Evolutionary conservation across 2,797 vertebrate species (phyloP), one percentile per base, ranked within the genome.

Genomic region (Anguilla obscura): DNA sequence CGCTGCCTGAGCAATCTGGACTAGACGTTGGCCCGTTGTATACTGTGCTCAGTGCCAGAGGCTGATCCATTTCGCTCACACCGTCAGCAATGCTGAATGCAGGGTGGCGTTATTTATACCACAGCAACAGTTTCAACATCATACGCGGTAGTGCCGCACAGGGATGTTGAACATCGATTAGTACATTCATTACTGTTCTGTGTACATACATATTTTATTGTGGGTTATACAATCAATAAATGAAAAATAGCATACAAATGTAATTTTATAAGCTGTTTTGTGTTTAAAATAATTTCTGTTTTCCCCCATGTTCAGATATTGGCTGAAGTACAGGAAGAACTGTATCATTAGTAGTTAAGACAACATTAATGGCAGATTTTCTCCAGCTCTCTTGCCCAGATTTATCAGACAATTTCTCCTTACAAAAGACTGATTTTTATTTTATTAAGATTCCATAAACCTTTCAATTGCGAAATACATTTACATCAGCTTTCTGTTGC

Each of bases 391-490:
- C 21, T 45, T 76, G 30, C 74, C 74, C 30, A 76, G 14, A 76
- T 16, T 2, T 14, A 82, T 82, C 8, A 24, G 18, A 82, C 45
- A 48, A 48, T 50, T 82, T 82, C 79, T n/a, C 40, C 45, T 82
- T 40, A 79, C 74, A 79, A 79, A 79, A 40, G 30, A 36, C 33
- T 8, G 30, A 76, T 45, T 36, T 79, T 36, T 84, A 84, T 30
- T 54, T 56, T 56, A 56, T 56, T 82, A 89, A 93, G 92, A 92
- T 93, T 92, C 92, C 92, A 87, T 89, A 86, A 90, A 87, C 90
- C 89, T 93, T 95, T 95, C 91, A 93, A 76, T 88, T 89, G 84
- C 90, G 91, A 91, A 91, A 92, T 82, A 91, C 90, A 85, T 88
- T 63, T 89, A 90, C 91, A 90, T 90, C 85, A 91, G 91, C 89